Conservation (phyloP, 2,797 vertebrate species). For the Luscinia megarhynchos region DNA sequence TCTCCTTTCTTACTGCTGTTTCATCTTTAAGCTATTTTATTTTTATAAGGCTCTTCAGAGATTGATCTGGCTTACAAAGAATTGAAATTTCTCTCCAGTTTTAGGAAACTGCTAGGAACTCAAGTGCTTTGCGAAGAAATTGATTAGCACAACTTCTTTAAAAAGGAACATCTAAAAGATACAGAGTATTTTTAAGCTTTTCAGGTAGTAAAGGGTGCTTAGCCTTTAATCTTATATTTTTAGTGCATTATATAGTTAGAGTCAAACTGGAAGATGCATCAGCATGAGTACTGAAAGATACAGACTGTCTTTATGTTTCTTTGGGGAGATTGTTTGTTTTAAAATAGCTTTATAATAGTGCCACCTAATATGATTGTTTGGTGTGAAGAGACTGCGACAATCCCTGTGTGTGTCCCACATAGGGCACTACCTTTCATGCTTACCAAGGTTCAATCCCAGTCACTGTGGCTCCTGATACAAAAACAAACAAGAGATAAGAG, state of each 20-base stretch:
- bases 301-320: not conserved
- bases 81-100: slow-evolving; percentile 67
- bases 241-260: not conserved
- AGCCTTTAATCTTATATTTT: not conserved
- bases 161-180: slow-evolving; percentile 55
- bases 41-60: slow-evolving; percentile 72
- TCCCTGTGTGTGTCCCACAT: not conserved
- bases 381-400: not conserved
- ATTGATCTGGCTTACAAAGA: slow-evolving; percentile 67
- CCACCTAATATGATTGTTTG: not conserved
- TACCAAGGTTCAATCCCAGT: not conserved
- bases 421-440: not conserved
- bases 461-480: not conserved
- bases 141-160: slow-evolving; percentile 62
- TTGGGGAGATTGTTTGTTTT: not conserved
- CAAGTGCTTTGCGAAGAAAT: slow-evolving; percentile 57
- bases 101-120: slow-evolving; percentile 64
- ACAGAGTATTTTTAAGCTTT: slow-evolving; percentile 20
- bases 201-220: slow-evolving; percentile 21
- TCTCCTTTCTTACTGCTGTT: slow-evolving; percentile 61
- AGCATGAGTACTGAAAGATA: not conserved
- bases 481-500: slow-evolving; percentile 40
- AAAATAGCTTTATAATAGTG: not conserved
- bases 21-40: slow-evolving; percentile 68
- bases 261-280: not conserved